phyloP scores from a whole-genome alignment of 1,140 invertebrate species.

The Armadillidium nasatum region DNA sequence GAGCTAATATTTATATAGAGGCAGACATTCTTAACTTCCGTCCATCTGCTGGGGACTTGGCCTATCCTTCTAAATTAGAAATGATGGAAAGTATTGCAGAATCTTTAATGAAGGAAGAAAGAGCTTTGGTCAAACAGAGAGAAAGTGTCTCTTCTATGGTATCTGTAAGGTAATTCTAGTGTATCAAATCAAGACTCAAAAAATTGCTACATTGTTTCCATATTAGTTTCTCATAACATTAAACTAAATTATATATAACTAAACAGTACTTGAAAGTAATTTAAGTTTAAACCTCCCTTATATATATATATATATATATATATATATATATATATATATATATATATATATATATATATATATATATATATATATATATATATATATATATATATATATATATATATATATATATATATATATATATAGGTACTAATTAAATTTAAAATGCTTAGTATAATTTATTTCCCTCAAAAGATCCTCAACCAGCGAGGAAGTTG shows the following conservation, averaged over 20 bases:
- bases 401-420: background rate
- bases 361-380: background rate
- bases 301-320: constrained; percentile 21
- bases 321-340: constrained; percentile 23
- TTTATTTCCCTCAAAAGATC: background rate
- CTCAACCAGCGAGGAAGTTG: constrained; percentile 3
- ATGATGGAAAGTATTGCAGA: constrained; percentile 20
- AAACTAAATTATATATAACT: no score
- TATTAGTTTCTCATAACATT: no score
- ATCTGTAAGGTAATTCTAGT: background rate
- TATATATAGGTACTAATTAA: no score
- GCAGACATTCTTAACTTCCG: constrained; percentile 74
- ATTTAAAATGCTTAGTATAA: no score
- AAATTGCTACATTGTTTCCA: constrained; percentile 10
- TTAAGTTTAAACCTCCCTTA: no score
- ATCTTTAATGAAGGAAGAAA: background rate
- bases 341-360: constrained; percentile 17
- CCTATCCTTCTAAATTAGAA: constrained; percentile 88
- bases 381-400: background rate
- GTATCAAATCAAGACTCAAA: background rate
- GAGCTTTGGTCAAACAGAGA: background rate
- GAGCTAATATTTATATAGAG: constrained; percentile 88
- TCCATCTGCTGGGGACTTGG: constrained; percentile 88
- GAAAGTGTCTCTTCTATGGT: background rate
- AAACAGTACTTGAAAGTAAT: no score